Percentiles rank a stretch among this genome's conserved stretches.
Evolutionary conservation across 2,113 vertebrate genomes (phyloP).

Genomic region (Enhydra lutris): DNA sequence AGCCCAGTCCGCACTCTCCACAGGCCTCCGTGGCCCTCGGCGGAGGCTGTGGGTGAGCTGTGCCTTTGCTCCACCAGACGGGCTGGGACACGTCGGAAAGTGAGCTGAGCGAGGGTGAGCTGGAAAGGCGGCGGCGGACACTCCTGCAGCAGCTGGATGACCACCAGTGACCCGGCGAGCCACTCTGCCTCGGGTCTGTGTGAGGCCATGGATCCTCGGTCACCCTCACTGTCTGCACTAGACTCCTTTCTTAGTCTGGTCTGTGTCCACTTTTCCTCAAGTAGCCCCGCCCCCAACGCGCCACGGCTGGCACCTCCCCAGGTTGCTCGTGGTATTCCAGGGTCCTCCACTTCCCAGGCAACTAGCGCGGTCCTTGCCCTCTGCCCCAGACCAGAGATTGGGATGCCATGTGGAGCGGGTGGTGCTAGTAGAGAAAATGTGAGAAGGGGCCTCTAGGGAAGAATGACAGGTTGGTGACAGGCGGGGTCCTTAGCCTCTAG

Average conservation of each 20-base stretch:
- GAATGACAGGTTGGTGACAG: slow-evolving; percentile 49
- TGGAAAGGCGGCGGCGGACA: slow-evolving; percentile 82
- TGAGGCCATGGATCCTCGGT: slow-evolving; percentile 43
- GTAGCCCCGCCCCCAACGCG: slow-evolving; percentile 35
- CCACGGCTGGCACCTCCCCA: slow-evolving; percentile 20
- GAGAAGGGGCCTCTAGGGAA: slow-evolving; percentile 28
- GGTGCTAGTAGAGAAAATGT: slow-evolving; percentile 34
- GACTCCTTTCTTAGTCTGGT: slow-evolving; percentile 56
- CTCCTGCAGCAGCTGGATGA: slow-evolving; percentile 83
- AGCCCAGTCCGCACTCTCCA: not conserved
- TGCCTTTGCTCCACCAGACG: slow-evolving; percentile 74
- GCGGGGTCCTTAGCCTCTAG: slow-evolving; percentile 53
- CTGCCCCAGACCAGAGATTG: slow-evolving; percentile 38
- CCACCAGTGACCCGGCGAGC: slow-evolving; percentile 73
- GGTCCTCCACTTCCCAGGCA: slow-evolving; percentile 45
- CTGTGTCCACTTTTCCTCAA: slow-evolving; percentile 53
- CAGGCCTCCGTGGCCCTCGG: not conserved
- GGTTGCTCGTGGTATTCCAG: slow-evolving; percentile 42
- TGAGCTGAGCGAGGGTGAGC: slow-evolving; percentile 84
- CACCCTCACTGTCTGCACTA: slow-evolving; percentile 41
- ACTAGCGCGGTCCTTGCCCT: slow-evolving; percentile 57
- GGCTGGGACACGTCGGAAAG: slow-evolving; percentile 86
- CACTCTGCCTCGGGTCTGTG: slow-evolving; percentile 39
- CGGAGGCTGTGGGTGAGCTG: slow-evolving; percentile 41
- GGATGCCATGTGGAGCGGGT: not conserved